phyloP scores from a whole-genome alignment of 2,797 vertebrate genomes.

The Darevskia mixta region DNA sequence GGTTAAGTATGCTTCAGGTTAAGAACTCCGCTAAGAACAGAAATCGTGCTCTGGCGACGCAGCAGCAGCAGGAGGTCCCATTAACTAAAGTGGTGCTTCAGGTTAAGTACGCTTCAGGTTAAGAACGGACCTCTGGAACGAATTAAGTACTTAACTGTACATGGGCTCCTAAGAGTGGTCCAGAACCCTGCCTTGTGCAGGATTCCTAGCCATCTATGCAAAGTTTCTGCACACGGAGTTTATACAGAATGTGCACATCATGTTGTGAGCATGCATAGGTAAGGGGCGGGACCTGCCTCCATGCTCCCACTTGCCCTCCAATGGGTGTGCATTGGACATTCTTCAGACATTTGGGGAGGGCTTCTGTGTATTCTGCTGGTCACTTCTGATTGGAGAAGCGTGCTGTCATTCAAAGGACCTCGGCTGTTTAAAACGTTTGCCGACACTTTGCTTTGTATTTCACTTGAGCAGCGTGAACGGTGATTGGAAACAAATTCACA shows the following conservation, averaged over 20 bases:
- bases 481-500: background rate
- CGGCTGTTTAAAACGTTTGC: background rate
- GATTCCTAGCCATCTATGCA: background rate
- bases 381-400: background rate
- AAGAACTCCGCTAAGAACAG: too few species aligned
- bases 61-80: too few species aligned
- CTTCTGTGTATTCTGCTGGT: background rate
- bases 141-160: background rate
- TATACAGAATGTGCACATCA: background rate
- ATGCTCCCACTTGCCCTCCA: background rate
- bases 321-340: background rate
- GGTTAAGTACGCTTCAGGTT: too few species aligned
- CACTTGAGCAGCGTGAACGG: background rate
- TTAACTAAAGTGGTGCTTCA: too few species aligned
- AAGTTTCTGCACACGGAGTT: too few species aligned
- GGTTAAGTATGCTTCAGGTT: too few species aligned
- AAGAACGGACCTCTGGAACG: too few species aligned
- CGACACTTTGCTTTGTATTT: background rate
- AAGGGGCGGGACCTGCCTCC: too few species aligned
- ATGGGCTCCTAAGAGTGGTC: background rate
- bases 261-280: background rate
- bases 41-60: too few species aligned
- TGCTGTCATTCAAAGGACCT: background rate
- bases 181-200: background rate
- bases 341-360: too few species aligned